Evolutionary conservation across 2,113 vertebrate genomes (phyloP).

Genomic region (Semicossyphus pulcher): DNA sequence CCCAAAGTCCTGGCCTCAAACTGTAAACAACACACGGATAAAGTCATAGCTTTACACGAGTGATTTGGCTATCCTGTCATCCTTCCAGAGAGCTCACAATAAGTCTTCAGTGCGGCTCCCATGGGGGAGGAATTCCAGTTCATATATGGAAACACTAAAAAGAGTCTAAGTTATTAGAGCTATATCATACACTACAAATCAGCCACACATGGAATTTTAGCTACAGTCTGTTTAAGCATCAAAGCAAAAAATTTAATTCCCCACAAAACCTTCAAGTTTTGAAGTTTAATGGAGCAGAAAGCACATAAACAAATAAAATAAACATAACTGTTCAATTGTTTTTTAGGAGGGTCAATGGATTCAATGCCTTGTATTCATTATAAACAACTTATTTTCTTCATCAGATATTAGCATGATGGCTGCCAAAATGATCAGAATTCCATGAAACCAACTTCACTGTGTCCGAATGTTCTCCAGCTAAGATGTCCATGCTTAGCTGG

Average conservation of each 20-base stretch:
- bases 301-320: background rate
- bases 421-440: constrained; percentile 18
- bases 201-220: background rate
- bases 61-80: constrained; percentile 73
- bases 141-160: constrained; percentile 56
- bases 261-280: background rate
- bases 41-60: constrained; percentile 62
- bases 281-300: background rate
- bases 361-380: background rate
- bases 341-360: background rate
- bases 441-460: constrained; percentile 17
- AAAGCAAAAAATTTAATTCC: background rate
- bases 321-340: no score
- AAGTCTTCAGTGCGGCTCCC: constrained; percentile 44
- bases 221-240: background rate
- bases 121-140: constrained; percentile 52
- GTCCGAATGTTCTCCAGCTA: constrained; percentile 25
- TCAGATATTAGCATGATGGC: constrained; percentile 1
- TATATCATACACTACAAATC: background rate
- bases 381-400: constrained; percentile 21
- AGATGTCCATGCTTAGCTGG: constrained; percentile 36
- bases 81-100: constrained; percentile 46
- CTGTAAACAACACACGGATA: constrained; percentile 63
- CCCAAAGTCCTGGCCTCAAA: constrained; percentile 54
- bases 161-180: background rate